Evolutionary conservation across 1,140 invertebrate species (phyloP).

Genomic region (Eumeta japonica): DNA sequence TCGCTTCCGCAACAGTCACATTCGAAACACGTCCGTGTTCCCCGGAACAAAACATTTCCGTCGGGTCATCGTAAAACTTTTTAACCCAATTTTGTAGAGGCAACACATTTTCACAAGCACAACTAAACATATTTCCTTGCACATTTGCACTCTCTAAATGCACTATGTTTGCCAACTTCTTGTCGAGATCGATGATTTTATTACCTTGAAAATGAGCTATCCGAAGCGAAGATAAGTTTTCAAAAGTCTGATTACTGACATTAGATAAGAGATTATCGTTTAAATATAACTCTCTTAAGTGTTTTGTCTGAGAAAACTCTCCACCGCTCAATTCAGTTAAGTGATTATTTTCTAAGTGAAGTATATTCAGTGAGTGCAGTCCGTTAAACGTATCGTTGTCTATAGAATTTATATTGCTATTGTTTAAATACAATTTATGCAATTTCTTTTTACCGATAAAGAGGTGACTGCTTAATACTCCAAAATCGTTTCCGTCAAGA

Average conservation of each 20-base stretch:
- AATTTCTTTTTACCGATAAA: slow-evolving; percentile 87
- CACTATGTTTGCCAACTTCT: slow-evolving; percentile 63
- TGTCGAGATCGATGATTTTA: slow-evolving; percentile 70
- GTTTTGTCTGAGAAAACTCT: slow-evolving; percentile 73
- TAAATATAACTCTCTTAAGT: slow-evolving; percentile 77
- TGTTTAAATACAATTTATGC: slow-evolving; percentile 77
- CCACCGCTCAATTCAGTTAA: slow-evolving; percentile 71
- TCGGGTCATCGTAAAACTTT: slow-evolving; percentile 66
- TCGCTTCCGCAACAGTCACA: slow-evolving; percentile 64
- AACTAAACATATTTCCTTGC: slow-evolving; percentile 69
- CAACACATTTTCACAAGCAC: slow-evolving; percentile 64
- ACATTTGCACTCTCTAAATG: slow-evolving; percentile 69
- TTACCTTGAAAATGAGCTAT: slow-evolving; percentile 78
- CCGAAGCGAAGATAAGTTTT: slow-evolving; percentile 69
- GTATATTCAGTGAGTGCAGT: slow-evolving; percentile 68
- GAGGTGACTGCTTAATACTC: slow-evolving; percentile 74
- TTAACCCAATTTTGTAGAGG: slow-evolving; percentile 68
- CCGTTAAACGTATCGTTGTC: slow-evolving; percentile 84
- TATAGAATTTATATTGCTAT: slow-evolving; percentile 73
- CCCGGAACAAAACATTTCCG: slow-evolving; percentile 62
- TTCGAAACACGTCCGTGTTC: slow-evolving; percentile 64
- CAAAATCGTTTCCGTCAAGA: slow-evolving; percentile 81
- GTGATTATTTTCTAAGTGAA: slow-evolving; percentile 80
- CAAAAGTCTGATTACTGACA: slow-evolving; percentile 75
- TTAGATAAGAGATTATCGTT: slow-evolving; percentile 74